phyloP scores from a whole-genome alignment of 2,888 invertebrate species.

The Meliscaeva auricollis region DNA sequence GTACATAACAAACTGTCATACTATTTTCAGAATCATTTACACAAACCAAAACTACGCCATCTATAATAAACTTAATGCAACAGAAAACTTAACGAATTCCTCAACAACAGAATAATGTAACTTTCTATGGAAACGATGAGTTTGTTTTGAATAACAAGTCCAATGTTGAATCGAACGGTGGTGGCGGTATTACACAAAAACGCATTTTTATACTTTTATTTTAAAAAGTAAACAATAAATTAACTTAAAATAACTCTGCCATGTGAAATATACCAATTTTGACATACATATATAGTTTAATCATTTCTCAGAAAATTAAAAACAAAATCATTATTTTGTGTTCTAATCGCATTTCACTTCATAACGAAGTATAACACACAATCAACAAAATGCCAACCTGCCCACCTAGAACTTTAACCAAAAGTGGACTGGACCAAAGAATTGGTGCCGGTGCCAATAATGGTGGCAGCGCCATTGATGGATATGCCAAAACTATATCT shows the following conservation, averaged over 20 bases:
- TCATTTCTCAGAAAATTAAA: conserved; percentile 23
- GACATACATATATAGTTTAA: neutral
- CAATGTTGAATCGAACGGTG: conserved; percentile 15
- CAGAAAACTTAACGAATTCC: neutral
- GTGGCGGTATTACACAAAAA: conserved; percentile 35
- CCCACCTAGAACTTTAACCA: conserved; percentile 33
- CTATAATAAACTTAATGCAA: conserved; percentile 20
- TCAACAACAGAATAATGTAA: conserved; percentile 2
- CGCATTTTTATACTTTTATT: conserved; percentile 44
- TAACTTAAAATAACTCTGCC: neutral
- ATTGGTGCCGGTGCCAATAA: conserved; percentile 37
- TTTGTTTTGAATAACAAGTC: conserved; percentile 73
- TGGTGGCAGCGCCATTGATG: conserved; percentile 69
- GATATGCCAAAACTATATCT: conserved; percentile 76
- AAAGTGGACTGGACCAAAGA: conserved; percentile 46
- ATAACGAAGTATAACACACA: neutral
- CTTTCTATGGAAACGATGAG: conserved; percentile 70
- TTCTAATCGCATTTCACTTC: neutral
- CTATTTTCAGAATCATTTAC: neutral
- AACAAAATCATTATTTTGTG: neutral
- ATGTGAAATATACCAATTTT: conserved; percentile 46
- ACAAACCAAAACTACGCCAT: conserved; percentile 48
- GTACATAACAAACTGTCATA: conserved; percentile 47
- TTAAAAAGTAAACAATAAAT: conserved; percentile 3
- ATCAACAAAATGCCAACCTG: conserved; percentile 59